These are phyloP conservation scores for Regulus satrapa DNA, from an alignment of 2,113 vertebrate genomes.

Conservation along the genomic window DNA sequence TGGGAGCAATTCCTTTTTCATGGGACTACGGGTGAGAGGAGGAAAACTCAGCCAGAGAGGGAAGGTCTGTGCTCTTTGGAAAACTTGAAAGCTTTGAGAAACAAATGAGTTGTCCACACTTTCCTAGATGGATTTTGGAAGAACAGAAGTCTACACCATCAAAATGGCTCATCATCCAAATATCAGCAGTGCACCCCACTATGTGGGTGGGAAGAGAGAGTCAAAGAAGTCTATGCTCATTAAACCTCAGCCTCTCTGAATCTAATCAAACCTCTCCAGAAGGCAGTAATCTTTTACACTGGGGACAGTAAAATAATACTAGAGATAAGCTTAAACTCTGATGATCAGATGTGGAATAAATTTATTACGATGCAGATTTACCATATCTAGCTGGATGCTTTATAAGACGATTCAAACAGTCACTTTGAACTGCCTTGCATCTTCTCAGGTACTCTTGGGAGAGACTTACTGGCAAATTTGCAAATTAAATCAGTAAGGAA, in stretches of 20 bases:
- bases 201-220: background rate
- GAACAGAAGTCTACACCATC: background rate
- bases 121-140: background rate
- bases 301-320: background rate
- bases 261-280: conserved; percentile 2
- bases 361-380: background rate
- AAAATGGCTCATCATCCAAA: background rate
- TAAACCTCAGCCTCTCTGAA: conserved; percentile 3
- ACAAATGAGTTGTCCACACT: background rate
- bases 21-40: background rate
- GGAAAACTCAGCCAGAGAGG: fast-evolving
- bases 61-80: background rate
- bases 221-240: background rate
- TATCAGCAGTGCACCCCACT: background rate
- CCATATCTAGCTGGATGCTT: background rate
- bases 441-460: background rate
- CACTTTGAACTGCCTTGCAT: background rate
- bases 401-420: background rate
- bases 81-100: background rate
- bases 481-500: background rate
- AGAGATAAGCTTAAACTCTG: background rate
- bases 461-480: background rate
- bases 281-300: background rate
- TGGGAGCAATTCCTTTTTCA: background rate
- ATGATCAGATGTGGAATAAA: background rate